A percentile compares a stretch with the other conserved stretches of the same genome.
phyloP scores from a whole-genome alignment of 2,113 vertebrate genomes.

The Microcebus ravelobensis region DNA sequence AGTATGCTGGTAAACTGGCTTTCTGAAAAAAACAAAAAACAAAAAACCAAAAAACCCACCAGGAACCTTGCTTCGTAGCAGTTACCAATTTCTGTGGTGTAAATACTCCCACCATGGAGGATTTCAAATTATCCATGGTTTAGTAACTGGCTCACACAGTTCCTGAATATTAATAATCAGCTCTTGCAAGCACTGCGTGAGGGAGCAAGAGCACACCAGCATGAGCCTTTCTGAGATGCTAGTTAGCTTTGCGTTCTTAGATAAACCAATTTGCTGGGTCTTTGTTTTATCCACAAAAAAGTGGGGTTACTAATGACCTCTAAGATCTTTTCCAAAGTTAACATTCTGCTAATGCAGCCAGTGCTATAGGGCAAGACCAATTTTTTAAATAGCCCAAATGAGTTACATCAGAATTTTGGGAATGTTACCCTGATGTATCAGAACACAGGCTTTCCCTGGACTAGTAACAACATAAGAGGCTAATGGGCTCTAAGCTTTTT shows the following conservation, averaged over 20 bases:
- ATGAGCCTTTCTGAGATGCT: background rate
- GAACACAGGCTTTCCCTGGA: background rate
- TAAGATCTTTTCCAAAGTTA: background rate
- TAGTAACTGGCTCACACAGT: background rate
- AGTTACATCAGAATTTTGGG: background rate
- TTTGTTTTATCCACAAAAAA: conserved; percentile 22
- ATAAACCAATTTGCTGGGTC: background rate
- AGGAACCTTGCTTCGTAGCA: background rate
- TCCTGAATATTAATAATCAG: background rate
- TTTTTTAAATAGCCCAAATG: background rate
- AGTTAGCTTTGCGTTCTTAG: background rate
- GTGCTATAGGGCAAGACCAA: background rate
- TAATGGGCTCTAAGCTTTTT: background rate
- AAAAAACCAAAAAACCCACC: background rate
- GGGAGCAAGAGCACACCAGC: background rate
- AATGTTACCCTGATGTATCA: background rate
- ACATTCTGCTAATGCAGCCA: background rate
- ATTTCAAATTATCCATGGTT: background rate
- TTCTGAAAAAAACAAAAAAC: background rate
- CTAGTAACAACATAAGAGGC: background rate
- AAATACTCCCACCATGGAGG: background rate
- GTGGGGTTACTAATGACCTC: background rate
- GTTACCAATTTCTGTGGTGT: background rate
- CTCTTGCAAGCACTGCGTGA: background rate
- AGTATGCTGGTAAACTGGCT: background rate